Evolutionary conservation across 2,888 invertebrate genomes (phyloP), one percentile per base, ranked within the genome.

Genomic region (Lymantria dispar): DNA sequence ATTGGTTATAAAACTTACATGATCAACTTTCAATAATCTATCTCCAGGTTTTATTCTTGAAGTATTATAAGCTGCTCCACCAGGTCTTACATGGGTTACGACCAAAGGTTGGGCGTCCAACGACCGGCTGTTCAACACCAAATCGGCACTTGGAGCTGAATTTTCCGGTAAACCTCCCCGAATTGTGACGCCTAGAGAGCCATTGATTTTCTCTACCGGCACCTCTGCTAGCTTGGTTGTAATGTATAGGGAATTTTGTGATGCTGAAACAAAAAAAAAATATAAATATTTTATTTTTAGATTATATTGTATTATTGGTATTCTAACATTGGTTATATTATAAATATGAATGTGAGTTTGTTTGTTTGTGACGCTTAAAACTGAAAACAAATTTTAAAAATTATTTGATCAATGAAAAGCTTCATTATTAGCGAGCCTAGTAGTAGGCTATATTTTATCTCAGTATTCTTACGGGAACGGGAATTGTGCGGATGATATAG

Each of bases 21-120:
- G 48, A 10, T 48, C 40, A 50, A 48, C 96, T 63, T 97, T 96
- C 53, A 98, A 75, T 29, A 98, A 88, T 22, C 98, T 94, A 81
- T 98, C 98, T 2, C 98, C 98, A 31, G 97, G 95, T 78, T 97
- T 95, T 59, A 98, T 95, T 57, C 97, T 94, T 0, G 98, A 98
- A 52, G 96, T 96, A 72, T 96, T 96, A 61, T 98, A 96, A 2
- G 98, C 98, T 0, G 98, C 96, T 0, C 98, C 97, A 48, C 96
- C 96, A 9, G 96, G 94, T 62, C 98, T 92, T 7, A 98, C 96
- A 71, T 97, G 96, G 0, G 98, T 98, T 37, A 99, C 96, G 7
- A 97, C 95, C 60, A 98, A 85, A 0, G 98, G 97, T 62, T 95
- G 94, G 0, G 93, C 90, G 14, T 93, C 92, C 53, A 91, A 60